Conservation (phyloP, 2,888 invertebrate species). For the Caenorhabditis sulstoni region DNA sequence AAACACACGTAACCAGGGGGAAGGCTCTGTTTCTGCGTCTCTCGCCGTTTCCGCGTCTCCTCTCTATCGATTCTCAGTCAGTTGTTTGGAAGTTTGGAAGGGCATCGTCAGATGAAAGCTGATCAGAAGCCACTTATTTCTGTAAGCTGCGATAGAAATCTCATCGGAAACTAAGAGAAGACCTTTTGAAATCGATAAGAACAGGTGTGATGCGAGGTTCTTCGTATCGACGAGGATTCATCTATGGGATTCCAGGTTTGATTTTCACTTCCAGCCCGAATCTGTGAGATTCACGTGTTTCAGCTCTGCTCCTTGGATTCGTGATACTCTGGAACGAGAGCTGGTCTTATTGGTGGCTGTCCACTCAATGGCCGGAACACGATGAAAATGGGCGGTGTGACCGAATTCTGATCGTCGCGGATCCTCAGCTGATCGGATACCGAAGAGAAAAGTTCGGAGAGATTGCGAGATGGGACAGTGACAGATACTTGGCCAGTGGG, state of each 20-base stretch:
- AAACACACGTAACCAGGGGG: slow-evolving; percentile 26
- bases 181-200: too few species aligned
- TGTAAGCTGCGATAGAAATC: too few species aligned
- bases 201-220: slow-evolving; percentile 34
- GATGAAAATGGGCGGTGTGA: slow-evolving; percentile 47
- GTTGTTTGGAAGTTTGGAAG: background rate
- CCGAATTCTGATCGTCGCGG: slow-evolving; percentile 84
- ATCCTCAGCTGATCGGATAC: slow-evolving; percentile 93
- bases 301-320: slow-evolving; percentile 31
- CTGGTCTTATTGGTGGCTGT: slow-evolving; percentile 54
- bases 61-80: slow-evolving; percentile 1
- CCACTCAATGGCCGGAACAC: slow-evolving; percentile 36
- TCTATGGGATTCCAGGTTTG: slow-evolving; percentile 54
- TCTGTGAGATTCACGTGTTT: too few species aligned
- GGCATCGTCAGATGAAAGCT: slow-evolving; percentile 19
- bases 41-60: background rate
- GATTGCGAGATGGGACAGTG: slow-evolving; percentile 90
- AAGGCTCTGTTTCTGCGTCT: slow-evolving; percentile 27
- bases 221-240: slow-evolving; percentile 15
- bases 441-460: slow-evolving; percentile 86
- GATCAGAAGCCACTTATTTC: background rate
- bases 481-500: slow-evolving; percentile 88
- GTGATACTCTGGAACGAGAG: slow-evolving; percentile 61
- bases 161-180: too few species aligned
- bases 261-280: too few species aligned